phyloP scores from a whole-genome alignment of 1,140 invertebrate species.

The Colletes gigas region DNA sequence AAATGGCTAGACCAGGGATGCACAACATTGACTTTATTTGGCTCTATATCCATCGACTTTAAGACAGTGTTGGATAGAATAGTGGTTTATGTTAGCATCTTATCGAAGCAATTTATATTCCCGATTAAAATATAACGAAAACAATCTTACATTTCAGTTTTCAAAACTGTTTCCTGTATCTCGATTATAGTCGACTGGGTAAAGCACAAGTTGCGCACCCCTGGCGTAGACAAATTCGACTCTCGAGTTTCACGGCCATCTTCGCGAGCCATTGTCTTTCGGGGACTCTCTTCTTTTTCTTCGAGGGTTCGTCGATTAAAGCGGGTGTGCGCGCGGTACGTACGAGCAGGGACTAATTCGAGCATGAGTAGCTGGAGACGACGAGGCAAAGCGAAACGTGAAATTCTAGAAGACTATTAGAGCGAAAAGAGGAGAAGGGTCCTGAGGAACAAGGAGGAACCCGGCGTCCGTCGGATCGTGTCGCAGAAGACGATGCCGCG shows the following conservation, averaged over 20 bases:
- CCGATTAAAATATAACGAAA: no score
- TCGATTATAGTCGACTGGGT: no score
- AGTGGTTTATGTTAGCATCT: no score
- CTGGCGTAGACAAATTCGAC: conserved; percentile 7
- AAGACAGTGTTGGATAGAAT: no score
- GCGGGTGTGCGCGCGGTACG: not conserved
- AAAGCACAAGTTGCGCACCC: no score
- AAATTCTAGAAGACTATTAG: conserved; percentile 64
- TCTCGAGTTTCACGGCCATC: conserved; percentile 33
- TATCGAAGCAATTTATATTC: no score
- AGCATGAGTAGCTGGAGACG: conserved; percentile 24
- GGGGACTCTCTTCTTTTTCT: not conserved
- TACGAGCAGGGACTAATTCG: conserved; percentile 21
- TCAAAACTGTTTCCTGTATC: no score
- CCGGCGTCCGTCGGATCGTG: conserved; percentile 40
- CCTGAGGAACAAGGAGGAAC: conserved; percentile 10
- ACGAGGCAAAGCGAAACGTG: conserved; percentile 61
- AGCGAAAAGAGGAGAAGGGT: conserved; percentile 41
- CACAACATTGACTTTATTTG: no score
- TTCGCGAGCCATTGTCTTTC: conserved; percentile 19
- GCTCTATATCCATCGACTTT: no score
- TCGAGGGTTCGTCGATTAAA: conserved; percentile 14
- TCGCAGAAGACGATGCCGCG: conserved; percentile 74
- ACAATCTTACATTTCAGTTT: no score
- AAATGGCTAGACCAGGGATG: conserved; percentile 5